Percentiles rank a stretch among this genome's conserved stretches.
Evolutionary conservation across 2,113 vertebrate species (phyloP).

Genomic region (Brachirus orientalis): DNA sequence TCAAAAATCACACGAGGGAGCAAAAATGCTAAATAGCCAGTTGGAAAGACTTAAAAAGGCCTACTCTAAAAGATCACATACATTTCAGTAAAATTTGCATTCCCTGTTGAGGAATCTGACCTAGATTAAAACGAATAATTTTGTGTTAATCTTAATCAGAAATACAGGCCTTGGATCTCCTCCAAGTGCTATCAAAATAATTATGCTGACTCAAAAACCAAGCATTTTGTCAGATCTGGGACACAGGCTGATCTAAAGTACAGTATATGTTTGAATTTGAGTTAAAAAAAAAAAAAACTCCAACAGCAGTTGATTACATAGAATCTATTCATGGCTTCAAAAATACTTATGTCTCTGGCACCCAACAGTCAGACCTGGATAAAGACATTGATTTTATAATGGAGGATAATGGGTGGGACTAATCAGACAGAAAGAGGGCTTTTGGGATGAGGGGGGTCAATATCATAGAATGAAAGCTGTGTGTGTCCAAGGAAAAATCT

Average conservation of each 20-base stretch:
- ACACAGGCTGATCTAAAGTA: not conserved
- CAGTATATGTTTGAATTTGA: not conserved
- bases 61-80: too few species aligned
- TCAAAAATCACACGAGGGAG: too few species aligned
- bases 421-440: constrained; percentile 57
- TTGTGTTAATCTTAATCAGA: too few species aligned
- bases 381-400: constrained; percentile 64
- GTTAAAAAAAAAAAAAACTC: not conserved
- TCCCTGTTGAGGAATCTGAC: too few species aligned
- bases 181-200: too few species aligned
- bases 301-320: not conserved
- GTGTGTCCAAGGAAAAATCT: constrained; percentile 67
- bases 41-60: too few species aligned
- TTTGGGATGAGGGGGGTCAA: constrained; percentile 18
- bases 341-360: not conserved
- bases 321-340: not conserved
- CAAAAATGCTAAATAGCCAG: too few species aligned
- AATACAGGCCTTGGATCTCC: too few species aligned
- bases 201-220: too few species aligned
- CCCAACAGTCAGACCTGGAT: constrained; percentile 20
- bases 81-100: too few species aligned
- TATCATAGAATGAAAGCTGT: too few species aligned
- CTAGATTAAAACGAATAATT: too few species aligned
- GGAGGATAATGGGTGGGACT: constrained; percentile 56
- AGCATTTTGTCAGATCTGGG: not conserved